These are phyloP conservation scores for Muscicapa adusta DNA, from an alignment of 2,113 vertebrate species.

Conservation along the genomic window DNA sequence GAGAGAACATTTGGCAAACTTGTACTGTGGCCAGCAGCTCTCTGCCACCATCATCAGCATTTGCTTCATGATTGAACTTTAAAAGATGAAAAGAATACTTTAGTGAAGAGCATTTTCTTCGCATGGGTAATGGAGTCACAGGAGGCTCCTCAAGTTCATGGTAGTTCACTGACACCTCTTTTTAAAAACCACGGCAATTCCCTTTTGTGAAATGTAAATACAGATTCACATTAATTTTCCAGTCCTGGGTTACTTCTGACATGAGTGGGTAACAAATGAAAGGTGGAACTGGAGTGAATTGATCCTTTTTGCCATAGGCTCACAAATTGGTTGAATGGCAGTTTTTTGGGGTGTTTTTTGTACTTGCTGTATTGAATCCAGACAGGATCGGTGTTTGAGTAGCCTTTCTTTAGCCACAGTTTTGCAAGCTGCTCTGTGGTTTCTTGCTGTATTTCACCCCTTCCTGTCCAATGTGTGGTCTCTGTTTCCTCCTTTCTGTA, in stretches of 20 bases:
- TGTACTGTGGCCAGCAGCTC: neutral
- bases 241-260: neutral
- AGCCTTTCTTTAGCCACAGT: neutral
- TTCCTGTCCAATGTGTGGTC: neutral
- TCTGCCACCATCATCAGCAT: neutral
- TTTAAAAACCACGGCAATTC: neutral
- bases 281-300: neutral
- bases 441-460: neutral
- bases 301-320: neutral
- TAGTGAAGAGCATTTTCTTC: neutral
- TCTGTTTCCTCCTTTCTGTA: neutral
- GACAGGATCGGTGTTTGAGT: neutral
- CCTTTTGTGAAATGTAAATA: neutral
- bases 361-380: neutral
- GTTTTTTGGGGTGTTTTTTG: neutral
- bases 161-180: neutral
- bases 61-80: neutral
- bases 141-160: neutral
- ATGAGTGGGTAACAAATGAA: neutral
- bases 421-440: neutral
- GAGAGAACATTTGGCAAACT: neutral
- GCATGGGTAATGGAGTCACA: neutral
- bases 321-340: neutral
- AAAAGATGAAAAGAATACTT: neutral
- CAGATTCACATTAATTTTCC: neutral